Evolutionary conservation across 92 coral and sea anemone genomes (phyloP).

Genomic region (Zoanthus sociatus): DNA sequence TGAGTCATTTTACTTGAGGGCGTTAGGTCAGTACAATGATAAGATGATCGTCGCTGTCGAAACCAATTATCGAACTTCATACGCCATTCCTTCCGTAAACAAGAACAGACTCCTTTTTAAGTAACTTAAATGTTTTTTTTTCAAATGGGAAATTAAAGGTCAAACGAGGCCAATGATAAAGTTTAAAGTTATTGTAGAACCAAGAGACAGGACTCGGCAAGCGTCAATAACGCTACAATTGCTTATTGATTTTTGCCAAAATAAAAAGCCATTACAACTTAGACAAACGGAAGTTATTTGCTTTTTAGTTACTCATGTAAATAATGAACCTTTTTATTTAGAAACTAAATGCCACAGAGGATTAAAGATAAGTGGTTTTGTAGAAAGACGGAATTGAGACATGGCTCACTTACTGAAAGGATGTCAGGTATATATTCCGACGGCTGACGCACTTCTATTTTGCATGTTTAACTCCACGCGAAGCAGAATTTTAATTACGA

Average conservation of each 20-base stretch:
- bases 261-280: neutral
- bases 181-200: neutral
- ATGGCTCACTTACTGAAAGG: neutral
- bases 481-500: too few species aligned
- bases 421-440: neutral
- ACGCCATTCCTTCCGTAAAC: too few species aligned
- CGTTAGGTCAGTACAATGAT: too few species aligned
- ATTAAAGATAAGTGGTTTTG: neutral
- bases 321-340: neutral
- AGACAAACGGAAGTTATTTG: neutral
- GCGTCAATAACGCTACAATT: neutral
- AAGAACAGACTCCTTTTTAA: too few species aligned
- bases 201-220: neutral
- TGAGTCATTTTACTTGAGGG: neutral
- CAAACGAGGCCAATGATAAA: neutral
- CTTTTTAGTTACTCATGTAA: neutral
- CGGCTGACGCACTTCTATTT: neutral
- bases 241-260: neutral
- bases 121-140: too few species aligned
- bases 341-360: neutral
- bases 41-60: too few species aligned
- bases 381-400: neutral
- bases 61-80: too few species aligned
- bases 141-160: neutral
- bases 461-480: too few species aligned